Percentiles rank a stretch among this genome's conserved stretches.
Conservation (phyloP, 2,888 invertebrate species). For the Tipula unca region DNA sequence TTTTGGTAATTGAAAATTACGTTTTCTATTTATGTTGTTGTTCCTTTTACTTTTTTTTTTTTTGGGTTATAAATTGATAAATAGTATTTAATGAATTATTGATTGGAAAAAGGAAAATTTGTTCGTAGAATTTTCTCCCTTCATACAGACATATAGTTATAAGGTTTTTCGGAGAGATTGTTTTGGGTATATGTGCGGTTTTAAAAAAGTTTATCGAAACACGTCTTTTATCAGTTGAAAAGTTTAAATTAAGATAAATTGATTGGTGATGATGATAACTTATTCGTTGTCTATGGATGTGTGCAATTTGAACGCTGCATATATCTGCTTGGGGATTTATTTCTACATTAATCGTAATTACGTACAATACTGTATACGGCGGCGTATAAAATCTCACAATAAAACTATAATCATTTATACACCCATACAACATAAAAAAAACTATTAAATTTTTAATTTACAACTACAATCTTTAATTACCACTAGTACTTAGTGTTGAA, state of each 20-base stretch:
- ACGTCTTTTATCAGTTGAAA: neutral
- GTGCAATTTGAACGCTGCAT: too few relatives aligned
- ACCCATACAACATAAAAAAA: neutral
- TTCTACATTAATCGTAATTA: neutral
- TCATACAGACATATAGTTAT: too few relatives aligned
- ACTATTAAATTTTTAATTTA: neutral
- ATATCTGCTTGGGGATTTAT: neutral
- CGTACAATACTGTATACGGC: too few relatives aligned
- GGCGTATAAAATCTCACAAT: too few relatives aligned
- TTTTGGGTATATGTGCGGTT: neutral
- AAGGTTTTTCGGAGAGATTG: neutral
- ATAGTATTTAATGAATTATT: slow-evolving; percentile 14
- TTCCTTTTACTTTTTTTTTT: neutral
- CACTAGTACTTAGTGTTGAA: neutral
- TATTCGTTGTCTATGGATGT: neutral
- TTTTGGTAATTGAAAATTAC: slow-evolving; percentile 8
- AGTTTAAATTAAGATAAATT: neutral
- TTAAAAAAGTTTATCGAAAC: neutral
- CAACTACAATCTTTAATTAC: neutral
- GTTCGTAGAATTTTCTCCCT: neutral
- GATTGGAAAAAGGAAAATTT: neutral
- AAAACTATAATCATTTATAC: neutral
- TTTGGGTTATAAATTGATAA: neutral
- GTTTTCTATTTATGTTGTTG: neutral
- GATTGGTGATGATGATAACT: neutral